Base-by-base conservation (phyloP, 2,888 invertebrate species). In the Mechanitis messenoides region DNA sequence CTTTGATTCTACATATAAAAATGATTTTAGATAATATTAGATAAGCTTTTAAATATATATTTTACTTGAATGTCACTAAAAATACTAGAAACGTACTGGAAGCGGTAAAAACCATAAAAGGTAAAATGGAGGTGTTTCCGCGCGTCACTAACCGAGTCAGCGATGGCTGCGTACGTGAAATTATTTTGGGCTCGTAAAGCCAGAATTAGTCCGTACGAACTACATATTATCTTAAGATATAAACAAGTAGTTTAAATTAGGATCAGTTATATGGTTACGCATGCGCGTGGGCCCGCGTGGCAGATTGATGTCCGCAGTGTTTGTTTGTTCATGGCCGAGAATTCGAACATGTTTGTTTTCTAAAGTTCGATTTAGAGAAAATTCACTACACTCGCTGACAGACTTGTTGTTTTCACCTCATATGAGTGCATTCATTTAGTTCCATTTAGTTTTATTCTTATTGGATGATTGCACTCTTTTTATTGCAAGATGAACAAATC, bases 201-300 rank as follows among this genome's bases (percentile, higher is more conserved):
- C 81, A 74, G 73, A 87, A 78, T 83, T 87, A 86, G 86, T 79
- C 71, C 77, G 79, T 73, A 69, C 75, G 75, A 74, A 77, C 77
- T 66, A 62, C 75, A 79, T 83, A 84, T 81, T 83, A 79, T 76
- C 75, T 74, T 75, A 73, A 74, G 79, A 76, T 78, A 84, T 86
- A 88, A 87, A 88, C 87, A 87, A 66, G 60, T 71, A 64, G 75
- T 81, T 87, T 83, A 85, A 83, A 84, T 87, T 87, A 87, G 81
- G 77, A 71, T 70, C 80, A 73, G 80, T 76, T 76, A 72, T 77
- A 77, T 75, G 74, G 78, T 78, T 80, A 78, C 80, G 79, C 78
- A 78, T 72, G 72, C 75, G 84, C 83, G 87, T 86, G 85, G 85
- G 86, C 79, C 66, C 64, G 65, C 71, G 69, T 73, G 79, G 77